phyloP scores from a whole-genome alignment of 2,888 invertebrate species.

The Neoscelio sp. region DNA sequence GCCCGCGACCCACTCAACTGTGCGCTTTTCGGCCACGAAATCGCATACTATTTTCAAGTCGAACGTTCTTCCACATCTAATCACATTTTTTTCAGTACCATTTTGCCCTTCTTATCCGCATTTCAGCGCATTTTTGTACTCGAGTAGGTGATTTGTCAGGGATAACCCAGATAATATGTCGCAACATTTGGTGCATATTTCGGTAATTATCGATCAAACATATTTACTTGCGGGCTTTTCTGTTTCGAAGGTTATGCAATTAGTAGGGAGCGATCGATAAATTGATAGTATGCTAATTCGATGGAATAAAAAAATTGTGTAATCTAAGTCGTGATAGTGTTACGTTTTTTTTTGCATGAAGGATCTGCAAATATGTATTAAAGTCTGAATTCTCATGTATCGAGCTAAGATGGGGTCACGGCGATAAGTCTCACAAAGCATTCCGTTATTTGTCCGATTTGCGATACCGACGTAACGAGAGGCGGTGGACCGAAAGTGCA shows the following conservation, averaged over 20 bases:
- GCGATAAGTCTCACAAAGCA: slow-evolving; percentile 37
- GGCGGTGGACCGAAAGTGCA: slow-evolving; percentile 60
- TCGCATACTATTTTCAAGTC: background rate
- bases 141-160: background rate
- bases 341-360: background rate
- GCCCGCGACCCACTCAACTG: slow-evolving; percentile 1
- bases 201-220: slow-evolving; percentile 51
- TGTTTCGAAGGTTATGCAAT: slow-evolving; percentile 30
- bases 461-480: slow-evolving; percentile 33
- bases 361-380: background rate
- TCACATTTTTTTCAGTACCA: background rate
- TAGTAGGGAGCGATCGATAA: slow-evolving; percentile 24
- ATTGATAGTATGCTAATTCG: slow-evolving; percentile 15
- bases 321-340: background rate
- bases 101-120: background rate
- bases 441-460: slow-evolving; percentile 44
- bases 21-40: background rate
- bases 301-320: background rate
- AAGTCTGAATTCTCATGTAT: slow-evolving; percentile 14
- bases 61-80: no score
- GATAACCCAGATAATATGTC: background rate
- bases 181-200: slow-evolving; percentile 3
- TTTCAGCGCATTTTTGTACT: background rate
- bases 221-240: slow-evolving; percentile 18
- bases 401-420: slow-evolving; percentile 40